Percentiles rank a stretch among this genome's conserved stretches.
These are phyloP conservation scores for Calcarius ornatus DNA, from an alignment of 2,113 vertebrate genomes.

Conservation along the genomic window DNA sequence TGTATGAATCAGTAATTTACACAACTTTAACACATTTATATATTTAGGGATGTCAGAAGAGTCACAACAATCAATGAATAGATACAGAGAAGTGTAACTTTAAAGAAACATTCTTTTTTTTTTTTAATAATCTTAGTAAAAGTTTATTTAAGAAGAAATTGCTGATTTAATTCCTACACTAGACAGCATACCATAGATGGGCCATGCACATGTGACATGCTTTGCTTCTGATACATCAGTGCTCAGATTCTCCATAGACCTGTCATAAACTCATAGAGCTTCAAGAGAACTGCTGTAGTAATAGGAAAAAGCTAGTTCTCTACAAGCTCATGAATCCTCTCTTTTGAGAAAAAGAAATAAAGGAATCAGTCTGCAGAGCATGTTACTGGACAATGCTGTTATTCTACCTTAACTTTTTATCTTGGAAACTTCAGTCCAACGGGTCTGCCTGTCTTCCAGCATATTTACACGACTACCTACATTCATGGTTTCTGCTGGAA, in stretches of 20 bases:
- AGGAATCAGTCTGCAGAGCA: background rate
- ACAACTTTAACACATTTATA: background rate
- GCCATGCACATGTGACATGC: accelerated
- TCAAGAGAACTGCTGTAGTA: background rate
- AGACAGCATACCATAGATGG: background rate
- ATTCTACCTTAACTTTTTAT: background rate
- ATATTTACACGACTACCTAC: background rate
- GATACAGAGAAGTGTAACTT: background rate
- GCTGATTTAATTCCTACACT: background rate
- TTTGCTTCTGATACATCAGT: background rate
- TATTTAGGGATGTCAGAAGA: background rate
- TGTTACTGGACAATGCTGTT: background rate
- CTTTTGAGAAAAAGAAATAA: background rate
- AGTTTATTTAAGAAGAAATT: background rate
- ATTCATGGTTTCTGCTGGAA: background rate
- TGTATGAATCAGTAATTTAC: background rate
- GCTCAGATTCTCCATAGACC: background rate
- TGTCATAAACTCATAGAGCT: background rate
- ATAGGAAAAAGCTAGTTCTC: background rate
- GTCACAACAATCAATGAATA: background rate
- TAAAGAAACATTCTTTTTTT: background rate
- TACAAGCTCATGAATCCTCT: background rate
- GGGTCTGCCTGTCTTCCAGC: background rate
- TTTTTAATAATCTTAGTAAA: background rate
- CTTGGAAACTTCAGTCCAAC: background rate